A percentile compares a stretch with the other conserved stretches of the same genome.
Evolutionary conservation across 2,888 invertebrate species (phyloP).

Genomic region (Tenthredo scrophulariae): DNA sequence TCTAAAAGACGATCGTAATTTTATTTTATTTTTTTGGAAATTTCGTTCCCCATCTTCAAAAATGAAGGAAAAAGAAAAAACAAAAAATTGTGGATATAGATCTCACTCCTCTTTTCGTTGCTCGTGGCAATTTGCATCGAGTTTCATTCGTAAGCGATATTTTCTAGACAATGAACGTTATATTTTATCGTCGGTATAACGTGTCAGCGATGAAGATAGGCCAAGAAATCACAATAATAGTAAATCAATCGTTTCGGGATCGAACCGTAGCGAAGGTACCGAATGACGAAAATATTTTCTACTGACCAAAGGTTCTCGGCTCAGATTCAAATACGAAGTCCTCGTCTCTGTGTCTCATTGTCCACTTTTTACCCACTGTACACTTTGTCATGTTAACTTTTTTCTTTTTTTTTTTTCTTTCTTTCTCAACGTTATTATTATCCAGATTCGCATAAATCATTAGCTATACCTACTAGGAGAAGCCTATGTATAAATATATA

Average conservation of each 20-base stretch:
- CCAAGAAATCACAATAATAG: slow-evolving; percentile 19
- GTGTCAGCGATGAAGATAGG: background rate
- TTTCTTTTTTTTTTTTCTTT: background rate
- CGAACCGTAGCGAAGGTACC: background rate
- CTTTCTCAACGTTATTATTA: background rate
- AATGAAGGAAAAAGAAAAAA: no score
- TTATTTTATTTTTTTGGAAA: no score
- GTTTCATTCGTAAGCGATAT: background rate
- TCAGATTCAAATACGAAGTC: background rate
- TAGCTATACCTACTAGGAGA: background rate
- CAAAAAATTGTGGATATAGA: no score
- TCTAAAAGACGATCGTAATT: no score
- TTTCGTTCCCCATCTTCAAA: no score
- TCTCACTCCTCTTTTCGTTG: background rate
- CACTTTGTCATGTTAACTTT: background rate
- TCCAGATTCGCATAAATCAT: slow-evolving; percentile 19
- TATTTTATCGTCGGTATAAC: background rate
- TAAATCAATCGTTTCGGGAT: background rate
- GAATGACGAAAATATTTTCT: background rate
- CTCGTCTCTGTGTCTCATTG: background rate
- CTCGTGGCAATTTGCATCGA: background rate
- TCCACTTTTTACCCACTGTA: no score
- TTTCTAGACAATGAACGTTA: slow-evolving; percentile 20
- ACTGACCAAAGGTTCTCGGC: background rate
- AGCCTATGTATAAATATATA: background rate